Conservation (phyloP, 2,113 vertebrate genomes). For the Bettongia penicillata region DNA sequence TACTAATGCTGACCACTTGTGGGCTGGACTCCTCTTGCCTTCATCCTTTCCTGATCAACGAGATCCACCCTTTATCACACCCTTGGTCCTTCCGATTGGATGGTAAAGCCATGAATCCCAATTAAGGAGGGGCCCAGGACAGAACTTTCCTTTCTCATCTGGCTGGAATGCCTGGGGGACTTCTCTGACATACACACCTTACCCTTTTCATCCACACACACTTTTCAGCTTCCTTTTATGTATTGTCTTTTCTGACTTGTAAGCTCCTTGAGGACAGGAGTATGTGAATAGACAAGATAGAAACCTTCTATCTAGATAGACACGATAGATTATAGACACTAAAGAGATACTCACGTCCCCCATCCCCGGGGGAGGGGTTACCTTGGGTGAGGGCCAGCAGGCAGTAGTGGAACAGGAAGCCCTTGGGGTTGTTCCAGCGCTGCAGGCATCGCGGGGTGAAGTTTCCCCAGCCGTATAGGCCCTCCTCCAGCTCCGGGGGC, state of each 20-base stretch:
- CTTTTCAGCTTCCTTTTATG: not conserved
- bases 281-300: not conserved
- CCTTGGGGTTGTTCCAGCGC: conserved; percentile 79
- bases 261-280: not conserved
- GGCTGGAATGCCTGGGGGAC: not conserved
- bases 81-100: not conserved
- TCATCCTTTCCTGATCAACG: too few species aligned
- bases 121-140: not conserved
- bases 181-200: not conserved
- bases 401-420: conserved; percentile 79
- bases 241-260: not conserved
- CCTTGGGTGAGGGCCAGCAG: conserved; percentile 80
- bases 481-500: not conserved
- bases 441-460: conserved; percentile 60
- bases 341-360: too few species aligned
- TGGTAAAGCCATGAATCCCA: not conserved
- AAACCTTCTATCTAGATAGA: too few species aligned
- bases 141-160: not conserved
- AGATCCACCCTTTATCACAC: not conserved
- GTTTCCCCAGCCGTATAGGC: conserved; percentile 64
- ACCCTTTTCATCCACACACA: not conserved
- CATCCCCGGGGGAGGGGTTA: conserved; percentile 38
- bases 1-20: not conserved
- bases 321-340: too few species aligned
- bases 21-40: not conserved